These are phyloP conservation scores for Anarhynchus alexandrinus DNA, from an alignment of 2,113 vertebrate genomes.

Conservation along the genomic window DNA sequence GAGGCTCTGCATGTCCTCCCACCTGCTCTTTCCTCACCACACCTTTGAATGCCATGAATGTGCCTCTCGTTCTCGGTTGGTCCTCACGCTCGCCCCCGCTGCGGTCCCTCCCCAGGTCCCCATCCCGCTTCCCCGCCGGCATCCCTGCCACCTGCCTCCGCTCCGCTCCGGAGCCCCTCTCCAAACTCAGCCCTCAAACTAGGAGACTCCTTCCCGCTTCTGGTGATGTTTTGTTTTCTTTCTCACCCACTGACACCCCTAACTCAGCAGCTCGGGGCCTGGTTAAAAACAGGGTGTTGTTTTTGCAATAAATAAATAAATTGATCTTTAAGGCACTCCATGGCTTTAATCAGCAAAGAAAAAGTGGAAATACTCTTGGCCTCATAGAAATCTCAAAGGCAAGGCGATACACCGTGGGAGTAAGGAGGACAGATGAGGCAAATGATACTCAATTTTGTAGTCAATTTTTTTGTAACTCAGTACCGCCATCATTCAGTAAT, in stretches of 20 bases:
- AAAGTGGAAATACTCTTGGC: not conserved
- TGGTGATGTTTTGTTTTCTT: not conserved
- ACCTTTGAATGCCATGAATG: not conserved
- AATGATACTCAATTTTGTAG: not conserved
- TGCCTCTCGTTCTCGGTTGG: not conserved
- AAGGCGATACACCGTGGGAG: not conserved
- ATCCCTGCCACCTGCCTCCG: not conserved
- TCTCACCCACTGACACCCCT: not conserved
- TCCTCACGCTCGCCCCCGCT: rapidly evolving
- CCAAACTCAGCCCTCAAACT: not conserved
- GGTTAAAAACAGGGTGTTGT: not conserved
- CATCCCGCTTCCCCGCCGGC: no score
- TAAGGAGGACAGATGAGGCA: not conserved
- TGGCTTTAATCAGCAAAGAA: not conserved
- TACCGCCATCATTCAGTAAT: not conserved
- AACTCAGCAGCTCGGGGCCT: not conserved
- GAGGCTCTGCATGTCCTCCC: not conserved
- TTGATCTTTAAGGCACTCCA: not conserved
- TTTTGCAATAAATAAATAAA: not conserved
- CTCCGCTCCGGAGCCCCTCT: not conserved
- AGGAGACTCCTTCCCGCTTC: not conserved
- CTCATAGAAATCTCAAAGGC: not conserved
- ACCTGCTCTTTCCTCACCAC: not conserved
- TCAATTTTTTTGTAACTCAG: not conserved
- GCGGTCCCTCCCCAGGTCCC: not conserved